A percentile compares a stretch with the other conserved stretches of the same genome.
These are phyloP conservation scores for Mesocricetus auratus DNA, from an alignment of 2,113 vertebrate species.

Conservation along the genomic window DNA sequence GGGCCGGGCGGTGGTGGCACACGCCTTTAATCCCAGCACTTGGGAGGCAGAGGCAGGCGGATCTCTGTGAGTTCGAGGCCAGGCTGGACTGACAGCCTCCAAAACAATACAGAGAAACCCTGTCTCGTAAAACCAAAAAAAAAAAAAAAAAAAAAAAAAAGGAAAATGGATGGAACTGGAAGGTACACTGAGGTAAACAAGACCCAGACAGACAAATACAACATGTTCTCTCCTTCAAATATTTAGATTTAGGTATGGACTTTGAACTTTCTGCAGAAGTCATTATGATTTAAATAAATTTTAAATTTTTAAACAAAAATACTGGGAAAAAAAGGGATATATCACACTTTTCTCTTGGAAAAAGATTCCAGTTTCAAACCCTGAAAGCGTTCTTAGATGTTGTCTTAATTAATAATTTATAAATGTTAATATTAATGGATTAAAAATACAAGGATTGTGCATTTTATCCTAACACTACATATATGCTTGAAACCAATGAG, in stretches of 20 bases:
- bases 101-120: too few species aligned
- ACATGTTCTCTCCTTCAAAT: not conserved
- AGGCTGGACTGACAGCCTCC: too few species aligned
- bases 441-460: constrained; percentile 36
- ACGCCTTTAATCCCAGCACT: too few species aligned
- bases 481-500: constrained; percentile 28
- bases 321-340: not conserved
- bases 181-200: not conserved
- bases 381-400: constrained; percentile 51
- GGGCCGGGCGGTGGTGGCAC: too few species aligned
- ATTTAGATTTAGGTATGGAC: not conserved
- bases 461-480: not conserved
- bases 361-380: constrained; percentile 49
- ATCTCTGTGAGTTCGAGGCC: too few species aligned
- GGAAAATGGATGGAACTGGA: not conserved
- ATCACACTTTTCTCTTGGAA: constrained; percentile 9
- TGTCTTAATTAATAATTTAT: constrained; percentile 19
- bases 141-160: too few species aligned
- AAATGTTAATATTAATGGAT: constrained; percentile 42
- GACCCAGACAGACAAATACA: not conserved
- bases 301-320: not conserved
- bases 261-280: not conserved
- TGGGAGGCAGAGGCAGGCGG: too few species aligned
- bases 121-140: too few species aligned
- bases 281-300: not conserved